Percentiles rank a stretch among this genome's conserved stretches.
Evolutionary conservation across 35 echinoderm and acorn worm species (phyloP).

Genomic region (Apostichopus japonicus): DNA sequence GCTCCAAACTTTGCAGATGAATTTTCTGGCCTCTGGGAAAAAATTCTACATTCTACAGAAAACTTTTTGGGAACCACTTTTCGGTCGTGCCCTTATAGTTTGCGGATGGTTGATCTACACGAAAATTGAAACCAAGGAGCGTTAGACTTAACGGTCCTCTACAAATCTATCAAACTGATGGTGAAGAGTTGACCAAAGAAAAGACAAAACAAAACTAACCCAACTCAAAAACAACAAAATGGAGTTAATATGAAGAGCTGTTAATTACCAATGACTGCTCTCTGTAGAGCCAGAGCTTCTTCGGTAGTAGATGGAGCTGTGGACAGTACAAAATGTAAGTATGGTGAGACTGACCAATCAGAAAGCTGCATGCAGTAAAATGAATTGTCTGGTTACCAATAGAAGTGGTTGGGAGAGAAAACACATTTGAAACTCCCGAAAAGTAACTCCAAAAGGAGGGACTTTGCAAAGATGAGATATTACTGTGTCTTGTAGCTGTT

Average conservation of each 20-base stretch:
- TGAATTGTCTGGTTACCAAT: slow-evolving; percentile 19
- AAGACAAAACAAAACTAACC: not conserved
- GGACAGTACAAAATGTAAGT: slow-evolving; percentile 47
- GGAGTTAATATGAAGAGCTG: slow-evolving; percentile 2
- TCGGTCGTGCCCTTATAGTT: no score
- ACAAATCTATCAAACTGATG: no score
- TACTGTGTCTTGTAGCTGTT: slow-evolving; percentile 35
- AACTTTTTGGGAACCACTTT: no score
- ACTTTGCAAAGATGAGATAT: slow-evolving; percentile 6
- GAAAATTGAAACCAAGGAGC: no score
- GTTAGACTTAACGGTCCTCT: no score
- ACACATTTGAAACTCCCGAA: slow-evolving; percentile 2
- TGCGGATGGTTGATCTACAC: no score
- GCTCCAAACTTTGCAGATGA: no score
- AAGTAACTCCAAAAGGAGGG: slow-evolving; percentile 36
- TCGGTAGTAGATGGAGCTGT: slow-evolving; percentile 70
- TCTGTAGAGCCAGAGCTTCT: slow-evolving; percentile 91
- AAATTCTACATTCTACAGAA: no score
- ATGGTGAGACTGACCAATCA: slow-evolving; percentile 30
- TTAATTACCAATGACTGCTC: slow-evolving; percentile 81
- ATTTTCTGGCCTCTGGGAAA: no score
- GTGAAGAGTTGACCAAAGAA: no score
- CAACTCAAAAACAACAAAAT: not conserved
- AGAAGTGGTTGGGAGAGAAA: slow-evolving; percentile 33
- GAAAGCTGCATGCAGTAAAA: slow-evolving; percentile 29